phyloP scores from a whole-genome alignment of 2,113 vertebrate genomes.

The Phycodurus eques region DNA sequence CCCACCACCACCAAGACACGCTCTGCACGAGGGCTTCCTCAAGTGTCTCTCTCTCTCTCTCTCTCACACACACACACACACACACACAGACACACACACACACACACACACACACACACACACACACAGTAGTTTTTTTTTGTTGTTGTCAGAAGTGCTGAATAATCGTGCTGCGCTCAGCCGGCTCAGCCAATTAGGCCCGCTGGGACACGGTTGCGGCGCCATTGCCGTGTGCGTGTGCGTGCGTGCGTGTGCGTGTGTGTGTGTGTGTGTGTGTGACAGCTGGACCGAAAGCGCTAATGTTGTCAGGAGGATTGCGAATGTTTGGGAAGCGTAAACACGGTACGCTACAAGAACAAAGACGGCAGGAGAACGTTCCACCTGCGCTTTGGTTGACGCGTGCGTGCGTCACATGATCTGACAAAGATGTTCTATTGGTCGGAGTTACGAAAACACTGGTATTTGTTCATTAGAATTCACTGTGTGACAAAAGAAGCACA shows the following conservation, averaged over 20 bases:
- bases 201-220: slow-evolving; percentile 44
- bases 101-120: slow-evolving; percentile 17
- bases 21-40: slow-evolving; percentile 42
- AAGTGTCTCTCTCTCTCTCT: slow-evolving; percentile 59
- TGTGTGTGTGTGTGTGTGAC: slow-evolving; percentile 35
- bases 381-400: neutral
- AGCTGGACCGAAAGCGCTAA: neutral
- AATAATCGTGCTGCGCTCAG: slow-evolving; percentile 64
- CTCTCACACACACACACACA: slow-evolving; percentile 14
- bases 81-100: slow-evolving; percentile 10
- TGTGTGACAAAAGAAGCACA: too few species aligned
- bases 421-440: neutral
- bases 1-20: neutral
- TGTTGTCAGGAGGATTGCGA: neutral
- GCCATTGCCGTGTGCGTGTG: slow-evolving; percentile 19
- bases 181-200: slow-evolving; percentile 68
- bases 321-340: neutral
- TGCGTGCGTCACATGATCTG: neutral
- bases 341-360: neutral
- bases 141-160: slow-evolving; percentile 57
- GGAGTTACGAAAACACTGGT: too few species aligned
- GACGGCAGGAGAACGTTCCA: neutral
- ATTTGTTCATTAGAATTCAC: too few species aligned
- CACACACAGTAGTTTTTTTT: slow-evolving; percentile 15
- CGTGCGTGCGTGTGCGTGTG: slow-evolving; percentile 42